Percentiles rank a stretch among this genome's conserved stretches.
Evolutionary conservation across 2,797 vertebrate species (phyloP).

Genomic region (Simalia tracyae): DNA sequence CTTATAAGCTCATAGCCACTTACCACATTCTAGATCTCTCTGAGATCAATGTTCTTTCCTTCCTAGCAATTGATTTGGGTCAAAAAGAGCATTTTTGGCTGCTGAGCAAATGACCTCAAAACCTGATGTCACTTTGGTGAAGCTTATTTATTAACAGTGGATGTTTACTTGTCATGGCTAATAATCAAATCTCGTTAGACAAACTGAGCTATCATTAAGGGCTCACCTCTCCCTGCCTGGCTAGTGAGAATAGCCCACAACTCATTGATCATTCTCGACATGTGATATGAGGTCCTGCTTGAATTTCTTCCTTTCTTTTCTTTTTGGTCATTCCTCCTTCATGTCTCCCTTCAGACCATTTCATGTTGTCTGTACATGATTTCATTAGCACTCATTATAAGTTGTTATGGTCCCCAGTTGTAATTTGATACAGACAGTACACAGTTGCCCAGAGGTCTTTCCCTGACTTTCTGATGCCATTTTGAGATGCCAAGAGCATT

Average conservation of each 20-base stretch:
- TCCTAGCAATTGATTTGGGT: slow-evolving; percentile 25
- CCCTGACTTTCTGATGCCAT: slow-evolving; percentile 8
- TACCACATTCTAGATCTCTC: not conserved
- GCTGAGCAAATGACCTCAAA: slow-evolving; percentile 25
- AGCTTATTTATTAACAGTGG: slow-evolving; percentile 50
- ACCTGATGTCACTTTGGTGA: slow-evolving; percentile 17
- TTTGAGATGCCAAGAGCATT: slow-evolving; percentile 32
- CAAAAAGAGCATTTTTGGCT: slow-evolving; percentile 17
- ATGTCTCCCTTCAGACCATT: slow-evolving; percentile 7
- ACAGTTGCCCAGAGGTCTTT: not conserved
- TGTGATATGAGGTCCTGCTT: slow-evolving; percentile 34
- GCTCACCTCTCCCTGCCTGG: slow-evolving; percentile 38
- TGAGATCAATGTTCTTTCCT: not conserved
- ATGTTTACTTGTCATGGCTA: slow-evolving; percentile 48
- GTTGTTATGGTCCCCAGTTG: slow-evolving; percentile 33
- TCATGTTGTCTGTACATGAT: slow-evolving; percentile 24
- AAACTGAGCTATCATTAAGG: slow-evolving; percentile 38
- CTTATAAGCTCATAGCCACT: not conserved
- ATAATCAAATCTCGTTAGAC: slow-evolving; percentile 54
- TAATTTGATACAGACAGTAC: slow-evolving; percentile 11
- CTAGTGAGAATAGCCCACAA: slow-evolving; percentile 29
- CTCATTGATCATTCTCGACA: slow-evolving; percentile 38
- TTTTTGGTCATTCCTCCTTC: slow-evolving; percentile 33
- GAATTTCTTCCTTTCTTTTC: slow-evolving; percentile 1
- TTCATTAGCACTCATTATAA: slow-evolving; percentile 56